A percentile compares a stretch with the other conserved stretches of the same genome.
phyloP scores from a whole-genome alignment of 2,888 invertebrate species.

The Epinotia nisella region DNA sequence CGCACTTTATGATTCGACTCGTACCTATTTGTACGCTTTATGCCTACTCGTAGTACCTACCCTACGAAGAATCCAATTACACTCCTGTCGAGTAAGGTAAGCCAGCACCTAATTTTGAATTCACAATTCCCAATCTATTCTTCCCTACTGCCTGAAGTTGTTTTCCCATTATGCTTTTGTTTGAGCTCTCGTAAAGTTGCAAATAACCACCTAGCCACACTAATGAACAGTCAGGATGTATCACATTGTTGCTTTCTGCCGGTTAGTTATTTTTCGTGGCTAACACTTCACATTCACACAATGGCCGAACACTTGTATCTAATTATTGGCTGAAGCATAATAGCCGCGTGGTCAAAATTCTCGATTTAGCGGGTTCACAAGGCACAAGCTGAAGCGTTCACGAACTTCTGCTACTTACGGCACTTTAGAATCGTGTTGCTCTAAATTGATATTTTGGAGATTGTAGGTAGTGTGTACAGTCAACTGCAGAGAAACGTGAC shows the following conservation, averaged over 20 bases:
- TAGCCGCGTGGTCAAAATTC: conserved; percentile 52
- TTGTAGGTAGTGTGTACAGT: too few relatives aligned
- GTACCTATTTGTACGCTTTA: too few relatives aligned
- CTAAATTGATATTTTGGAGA: too few relatives aligned
- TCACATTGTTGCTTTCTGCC: conserved; percentile 38
- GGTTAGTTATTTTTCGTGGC: conserved; percentile 46
- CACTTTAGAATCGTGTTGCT: too few relatives aligned
- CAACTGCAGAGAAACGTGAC: too few relatives aligned
- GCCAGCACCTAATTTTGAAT: neutral
- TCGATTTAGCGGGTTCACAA: conserved; percentile 46
- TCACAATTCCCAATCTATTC: conserved; percentile 11
- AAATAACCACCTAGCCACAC: conserved; percentile 32
- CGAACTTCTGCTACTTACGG: too few relatives aligned
- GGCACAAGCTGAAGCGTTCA: conserved; percentile 39
- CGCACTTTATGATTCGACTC: too few relatives aligned
- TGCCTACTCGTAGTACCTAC: too few relatives aligned
- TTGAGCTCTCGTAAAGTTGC: conserved; percentile 22
- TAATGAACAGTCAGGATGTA: conserved; percentile 39
- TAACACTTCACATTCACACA: conserved; percentile 47
- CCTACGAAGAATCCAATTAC: neutral
- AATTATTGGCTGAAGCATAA: conserved; percentile 52
- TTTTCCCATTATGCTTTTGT: neutral
- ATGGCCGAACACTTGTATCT: conserved; percentile 48
- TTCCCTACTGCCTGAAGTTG: neutral
- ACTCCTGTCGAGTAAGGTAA: neutral